These are phyloP conservation scores for Cyprinodon tularosa DNA, from an alignment of 2,113 vertebrate species.

Conservation along the genomic window DNA sequence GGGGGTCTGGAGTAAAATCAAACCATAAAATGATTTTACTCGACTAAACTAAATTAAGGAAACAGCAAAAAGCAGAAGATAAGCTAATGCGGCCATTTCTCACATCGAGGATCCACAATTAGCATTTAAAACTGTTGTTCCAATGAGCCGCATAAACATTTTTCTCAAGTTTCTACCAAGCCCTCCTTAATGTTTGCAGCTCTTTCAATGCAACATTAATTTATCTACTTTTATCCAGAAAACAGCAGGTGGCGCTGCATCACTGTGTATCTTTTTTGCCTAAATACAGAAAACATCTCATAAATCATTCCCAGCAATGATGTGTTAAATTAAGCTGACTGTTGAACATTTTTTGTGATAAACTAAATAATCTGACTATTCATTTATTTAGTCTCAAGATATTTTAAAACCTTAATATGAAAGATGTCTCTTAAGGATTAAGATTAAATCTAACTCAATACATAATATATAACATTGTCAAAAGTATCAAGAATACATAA, in stretches of 20 bases:
- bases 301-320: neutral
- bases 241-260: constrained; percentile 56
- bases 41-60: neutral
- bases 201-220: neutral
- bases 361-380: neutral
- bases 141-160: neutral
- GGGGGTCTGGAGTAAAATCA: constrained; percentile 68
- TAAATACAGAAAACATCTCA: neutral
- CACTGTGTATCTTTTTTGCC: neutral
- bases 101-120: neutral
- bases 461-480: neutral
- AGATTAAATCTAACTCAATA: neutral
- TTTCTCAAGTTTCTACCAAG: neutral
- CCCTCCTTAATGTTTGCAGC: neutral
- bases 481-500: rapidly evolving
- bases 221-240: neutral
- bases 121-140: neutral
- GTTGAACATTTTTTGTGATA: too few species aligned
- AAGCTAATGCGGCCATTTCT: constrained; percentile 17
- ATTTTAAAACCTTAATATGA: neutral
- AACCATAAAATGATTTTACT: neutral
- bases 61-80: constrained; percentile 9
- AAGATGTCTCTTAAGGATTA: too few species aligned
- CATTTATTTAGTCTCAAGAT: neutral
- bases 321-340: neutral